phyloP scores from a whole-genome alignment of 1,140 invertebrate genomes.

The Phymorhynchus buccinoides region DNA sequence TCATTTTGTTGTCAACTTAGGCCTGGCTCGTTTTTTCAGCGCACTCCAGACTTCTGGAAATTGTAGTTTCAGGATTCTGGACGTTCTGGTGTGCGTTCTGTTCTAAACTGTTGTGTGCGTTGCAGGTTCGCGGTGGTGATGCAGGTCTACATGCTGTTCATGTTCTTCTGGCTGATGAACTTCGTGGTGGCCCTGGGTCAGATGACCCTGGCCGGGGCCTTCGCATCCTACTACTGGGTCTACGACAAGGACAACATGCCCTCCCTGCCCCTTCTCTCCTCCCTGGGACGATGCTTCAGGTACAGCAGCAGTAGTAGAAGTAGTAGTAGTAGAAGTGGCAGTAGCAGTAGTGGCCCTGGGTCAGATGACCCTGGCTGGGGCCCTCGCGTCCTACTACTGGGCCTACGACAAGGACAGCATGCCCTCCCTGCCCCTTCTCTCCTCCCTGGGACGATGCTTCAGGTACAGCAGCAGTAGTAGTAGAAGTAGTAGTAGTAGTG shows the following conservation, averaged over 20 bases:
- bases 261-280: constrained; percentile 83
- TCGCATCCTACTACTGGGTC: constrained; percentile 95
- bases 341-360: constrained; percentile 88
- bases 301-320: no score
- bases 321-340: constrained; percentile 90
- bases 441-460: constrained; percentile 81
- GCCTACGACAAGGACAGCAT: constrained; percentile 85
- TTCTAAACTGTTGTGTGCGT: no score
- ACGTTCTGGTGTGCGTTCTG: background rate
- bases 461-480: no score
- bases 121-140: constrained; percentile 68
- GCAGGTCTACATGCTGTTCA: constrained; percentile 87
- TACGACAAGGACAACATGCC: constrained; percentile 81
- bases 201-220: constrained; percentile 88
- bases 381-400: constrained; percentile 93
- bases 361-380: constrained; percentile 90
- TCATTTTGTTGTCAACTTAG: no score
- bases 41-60: no score
- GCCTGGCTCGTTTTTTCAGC: no score
- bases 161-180: constrained; percentile 91
- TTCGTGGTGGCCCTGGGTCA: constrained; percentile 91
- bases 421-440: constrained; percentile 85
- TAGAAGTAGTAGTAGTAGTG: no score
- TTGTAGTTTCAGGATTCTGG: no score
- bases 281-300: constrained; percentile 81